These are phyloP conservation scores for Odontocolon sp. DNA, from an alignment of 2,888 invertebrate genomes.

Conservation along the genomic window DNA sequence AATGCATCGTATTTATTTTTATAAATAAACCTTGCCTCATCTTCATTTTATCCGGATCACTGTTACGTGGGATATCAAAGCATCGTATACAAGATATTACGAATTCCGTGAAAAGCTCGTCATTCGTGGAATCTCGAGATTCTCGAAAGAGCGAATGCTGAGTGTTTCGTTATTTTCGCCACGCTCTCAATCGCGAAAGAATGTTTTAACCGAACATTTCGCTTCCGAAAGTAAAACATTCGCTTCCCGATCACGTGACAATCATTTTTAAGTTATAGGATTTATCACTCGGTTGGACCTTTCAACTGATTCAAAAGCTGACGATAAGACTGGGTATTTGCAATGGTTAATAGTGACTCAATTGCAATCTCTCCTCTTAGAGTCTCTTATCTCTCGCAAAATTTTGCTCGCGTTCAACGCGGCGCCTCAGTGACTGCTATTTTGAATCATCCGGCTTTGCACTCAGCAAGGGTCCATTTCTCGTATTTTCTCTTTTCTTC, in stretches of 20 bases:
- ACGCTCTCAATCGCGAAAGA: background rate
- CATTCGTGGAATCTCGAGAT: slow-evolving; percentile 20
- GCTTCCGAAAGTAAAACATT: slow-evolving; percentile 1
- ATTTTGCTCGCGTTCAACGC: slow-evolving; percentile 17
- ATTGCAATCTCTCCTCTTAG: background rate
- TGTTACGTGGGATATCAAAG: slow-evolving; percentile 23
- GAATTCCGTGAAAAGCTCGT: background rate
- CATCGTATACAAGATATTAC: slow-evolving; percentile 19
- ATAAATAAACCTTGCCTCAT: slow-evolving; percentile 1
- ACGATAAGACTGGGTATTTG: too few species aligned
- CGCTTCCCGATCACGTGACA: background rate
- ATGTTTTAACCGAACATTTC: too few species aligned
- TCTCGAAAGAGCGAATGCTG: slow-evolving; percentile 10
- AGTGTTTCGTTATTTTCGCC: slow-evolving; percentile 41
- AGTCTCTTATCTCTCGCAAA: slow-evolving; percentile 2
- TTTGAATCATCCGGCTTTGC: slow-evolving; percentile 50
- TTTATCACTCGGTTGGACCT: background rate
- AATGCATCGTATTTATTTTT: background rate
- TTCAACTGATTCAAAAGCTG: too few species aligned
- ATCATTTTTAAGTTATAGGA: slow-evolving; percentile 7
- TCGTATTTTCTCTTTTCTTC: background rate
- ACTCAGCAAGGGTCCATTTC: slow-evolving; percentile 16
- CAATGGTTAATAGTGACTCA: slow-evolving; percentile 33
- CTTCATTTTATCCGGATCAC: background rate
- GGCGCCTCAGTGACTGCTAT: slow-evolving; percentile 50